Evolutionary conservation across 2,888 invertebrate genomes (phyloP), one percentile per base, ranked within the genome.

Genomic region (Venusia cambrica): DNA sequence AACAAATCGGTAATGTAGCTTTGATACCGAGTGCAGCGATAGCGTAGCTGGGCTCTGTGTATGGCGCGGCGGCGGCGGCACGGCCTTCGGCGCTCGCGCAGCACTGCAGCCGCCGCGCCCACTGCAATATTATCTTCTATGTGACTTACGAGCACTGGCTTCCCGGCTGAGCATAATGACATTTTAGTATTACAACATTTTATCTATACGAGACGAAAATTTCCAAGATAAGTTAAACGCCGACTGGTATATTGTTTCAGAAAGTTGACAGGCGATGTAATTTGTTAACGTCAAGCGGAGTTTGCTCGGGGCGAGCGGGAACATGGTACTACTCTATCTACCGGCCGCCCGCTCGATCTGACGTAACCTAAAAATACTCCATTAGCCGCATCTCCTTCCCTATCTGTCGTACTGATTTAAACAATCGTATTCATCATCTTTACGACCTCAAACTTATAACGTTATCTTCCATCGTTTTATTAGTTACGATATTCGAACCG

Each of bases 151-250:
- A 66, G 69, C 62, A 64, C 69, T 64, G 67, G 67, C 65, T 70
- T 72, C 62, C 65, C 60, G 53, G 59, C 72, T 57, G 66, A 74
- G 72, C 77, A 75, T 81, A 84, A 85, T 85, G 84, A 83, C 83
- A 83, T 83, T 85, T 85, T 81, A 83, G 81, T 84, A 79, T 76
- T 84, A 84, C 80, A 84, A 79, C 80, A 75, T 72, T 78, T 80
- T 85, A 85, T 85, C 83, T 80, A 76, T 69, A 73, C 68, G 70
- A 75, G 75, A 79, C 79, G 78, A 84, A 81, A 84, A 83, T 73
- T 79, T 64, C 62, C 55, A 52, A 85, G 85, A 84, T 85, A 84
- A 83, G 70, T 79, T 83, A 84, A 85, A 84, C 85, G 79, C 74
- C 77, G 75, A 77, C 76, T 74, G 73, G 79, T 83, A 81, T 83